phyloP scores from a whole-genome alignment of 2,113 vertebrate genomes.

The Plecturocebus donacophilus region DNA sequence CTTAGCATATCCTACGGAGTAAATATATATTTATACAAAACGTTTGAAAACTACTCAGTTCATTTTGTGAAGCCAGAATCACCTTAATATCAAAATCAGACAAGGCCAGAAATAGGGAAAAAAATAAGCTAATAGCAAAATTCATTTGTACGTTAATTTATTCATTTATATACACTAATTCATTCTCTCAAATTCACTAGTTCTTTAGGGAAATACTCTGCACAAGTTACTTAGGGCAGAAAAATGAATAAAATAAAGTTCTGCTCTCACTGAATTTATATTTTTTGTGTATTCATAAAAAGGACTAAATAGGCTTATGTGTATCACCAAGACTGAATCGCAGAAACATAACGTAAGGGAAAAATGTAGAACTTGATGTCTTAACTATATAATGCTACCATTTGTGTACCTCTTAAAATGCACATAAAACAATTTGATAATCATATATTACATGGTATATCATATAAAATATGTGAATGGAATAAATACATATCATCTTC shows the following conservation, averaged over 20 bases:
- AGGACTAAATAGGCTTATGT: neutral
- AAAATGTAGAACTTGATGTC: neutral
- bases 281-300: neutral
- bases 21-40: neutral
- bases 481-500: neutral
- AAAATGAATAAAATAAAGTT: neutral
- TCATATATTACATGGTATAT: neutral
- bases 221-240: neutral
- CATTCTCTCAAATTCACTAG: neutral
- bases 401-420: slow-evolving; percentile 6
- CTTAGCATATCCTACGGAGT: neutral
- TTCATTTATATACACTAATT: neutral
- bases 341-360: neutral
- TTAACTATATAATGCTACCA: neutral
- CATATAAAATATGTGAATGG: neutral
- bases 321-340: neutral
- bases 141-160: neutral
- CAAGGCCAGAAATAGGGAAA: neutral
- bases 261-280: neutral
- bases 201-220: neutral
- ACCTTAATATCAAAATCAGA: neutral
- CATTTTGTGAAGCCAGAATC: neutral
- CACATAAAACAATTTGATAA: neutral
- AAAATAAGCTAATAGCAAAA: neutral
- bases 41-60: neutral